Conservation (phyloP, 1,140 invertebrate species). For the Thrips palmi region DNA sequence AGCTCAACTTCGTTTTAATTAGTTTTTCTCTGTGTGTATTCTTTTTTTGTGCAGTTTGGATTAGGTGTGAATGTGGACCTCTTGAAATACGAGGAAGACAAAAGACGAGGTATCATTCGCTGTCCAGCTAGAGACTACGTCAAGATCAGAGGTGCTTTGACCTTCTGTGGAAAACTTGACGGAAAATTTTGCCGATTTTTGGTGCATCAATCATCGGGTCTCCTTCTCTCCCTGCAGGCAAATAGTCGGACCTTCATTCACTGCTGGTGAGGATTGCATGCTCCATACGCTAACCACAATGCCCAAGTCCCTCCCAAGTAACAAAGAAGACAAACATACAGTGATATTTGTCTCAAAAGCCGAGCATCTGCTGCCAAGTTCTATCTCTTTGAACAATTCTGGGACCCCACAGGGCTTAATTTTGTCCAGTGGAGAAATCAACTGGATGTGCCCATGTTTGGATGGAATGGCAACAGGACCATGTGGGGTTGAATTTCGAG, state of each 20-base stretch:
- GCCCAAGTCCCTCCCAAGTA: background rate
- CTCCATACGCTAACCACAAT: background rate
- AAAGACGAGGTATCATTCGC: slow-evolving; percentile 30
- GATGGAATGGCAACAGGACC: slow-evolving; percentile 94
- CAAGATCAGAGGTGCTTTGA: slow-evolving; percentile 33
- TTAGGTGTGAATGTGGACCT: slow-evolving; percentile 31
- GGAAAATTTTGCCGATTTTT: slow-evolving; percentile 30
- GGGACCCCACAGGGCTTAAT: no score
- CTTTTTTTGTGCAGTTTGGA: slow-evolving; percentile 22
- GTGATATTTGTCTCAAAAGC: no score
- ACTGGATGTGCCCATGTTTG: slow-evolving; percentile 93
- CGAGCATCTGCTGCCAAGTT: no score
- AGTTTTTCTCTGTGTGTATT: background rate
- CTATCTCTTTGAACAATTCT: no score
- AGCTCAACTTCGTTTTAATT: background rate
- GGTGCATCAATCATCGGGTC: slow-evolving; percentile 30
- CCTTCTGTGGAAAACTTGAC: slow-evolving; percentile 31
- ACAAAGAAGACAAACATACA: background rate
- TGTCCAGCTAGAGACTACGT: slow-evolving; percentile 32
- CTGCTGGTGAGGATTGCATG: slow-evolving; percentile 10
- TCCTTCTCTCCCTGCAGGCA: slow-evolving; percentile 21
- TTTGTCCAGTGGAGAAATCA: slow-evolving; percentile 74
- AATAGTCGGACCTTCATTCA: slow-evolving; percentile 23
- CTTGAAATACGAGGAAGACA: slow-evolving; percentile 30
- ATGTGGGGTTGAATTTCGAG: slow-evolving; percentile 79